phyloP scores from a whole-genome alignment of 2,888 invertebrate species.

The Dorcus parallelipipedus region DNA sequence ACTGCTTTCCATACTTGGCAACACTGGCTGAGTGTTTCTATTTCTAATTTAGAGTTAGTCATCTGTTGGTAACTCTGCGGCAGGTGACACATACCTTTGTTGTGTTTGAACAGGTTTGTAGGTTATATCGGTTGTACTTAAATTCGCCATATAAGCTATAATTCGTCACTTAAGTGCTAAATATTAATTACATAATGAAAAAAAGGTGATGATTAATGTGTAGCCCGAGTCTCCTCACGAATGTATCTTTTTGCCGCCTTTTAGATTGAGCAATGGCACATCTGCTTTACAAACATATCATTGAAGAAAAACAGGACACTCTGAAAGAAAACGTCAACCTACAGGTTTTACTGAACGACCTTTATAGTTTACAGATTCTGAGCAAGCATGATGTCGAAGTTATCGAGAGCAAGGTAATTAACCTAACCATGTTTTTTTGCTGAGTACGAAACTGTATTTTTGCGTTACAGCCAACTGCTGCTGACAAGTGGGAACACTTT shows the following conservation, averaged over 20 bases:
- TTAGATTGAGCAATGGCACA: conserved; percentile 5
- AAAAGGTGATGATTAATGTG: conserved; percentile 2
- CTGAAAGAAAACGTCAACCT: conserved; percentile 25
- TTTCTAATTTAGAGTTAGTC: no score
- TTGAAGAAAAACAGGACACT: conserved; percentile 21
- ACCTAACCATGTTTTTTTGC: not conserved
- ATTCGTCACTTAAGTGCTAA: no score
- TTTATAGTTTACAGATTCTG: conserved; percentile 22
- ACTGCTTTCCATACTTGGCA: no score
- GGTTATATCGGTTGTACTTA: no score
- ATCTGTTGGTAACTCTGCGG: no score
- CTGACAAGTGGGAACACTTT: conserved; percentile 1
- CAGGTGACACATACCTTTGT: no score
- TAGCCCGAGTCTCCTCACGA: not conserved
- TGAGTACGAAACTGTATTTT: not conserved
- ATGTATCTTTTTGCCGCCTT: not conserved
- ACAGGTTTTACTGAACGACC: conserved; percentile 21
- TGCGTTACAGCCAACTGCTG: not conserved
- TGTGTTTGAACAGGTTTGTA: no score
- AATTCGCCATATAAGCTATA: no score
- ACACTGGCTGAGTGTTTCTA: no score
- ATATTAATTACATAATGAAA: conserved; percentile 7
- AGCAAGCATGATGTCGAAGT: conserved; percentile 28
- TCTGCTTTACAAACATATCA: conserved; percentile 7
- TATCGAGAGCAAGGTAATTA: conserved; percentile 25